Evolutionary conservation across 2,113 vertebrate genomes (phyloP).

Genomic region (Oncorhynchus kisutch): DNA sequence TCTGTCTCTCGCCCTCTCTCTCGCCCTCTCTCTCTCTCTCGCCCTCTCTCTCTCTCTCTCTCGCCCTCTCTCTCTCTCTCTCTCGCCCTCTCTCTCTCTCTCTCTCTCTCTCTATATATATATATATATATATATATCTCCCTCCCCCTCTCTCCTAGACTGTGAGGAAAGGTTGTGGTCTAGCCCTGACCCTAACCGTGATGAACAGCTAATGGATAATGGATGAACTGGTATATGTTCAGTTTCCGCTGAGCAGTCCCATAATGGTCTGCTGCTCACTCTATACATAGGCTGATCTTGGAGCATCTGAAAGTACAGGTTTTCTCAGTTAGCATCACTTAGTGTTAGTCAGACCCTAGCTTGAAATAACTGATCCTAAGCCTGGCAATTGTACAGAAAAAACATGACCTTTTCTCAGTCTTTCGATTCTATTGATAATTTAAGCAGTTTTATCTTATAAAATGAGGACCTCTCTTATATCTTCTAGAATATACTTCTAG

Average conservation of each 20-base stretch:
- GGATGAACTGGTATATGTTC: slow-evolving; percentile 63
- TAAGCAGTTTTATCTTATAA: neutral
- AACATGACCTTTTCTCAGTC: neutral
- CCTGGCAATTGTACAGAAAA: neutral
- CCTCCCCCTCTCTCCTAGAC: slow-evolving; percentile 6
- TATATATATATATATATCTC: too few species aligned
- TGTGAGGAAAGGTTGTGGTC: slow-evolving; percentile 58
- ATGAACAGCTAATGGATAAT: slow-evolving; percentile 72
- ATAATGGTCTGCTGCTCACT: slow-evolving; percentile 47
- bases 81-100: neutral
- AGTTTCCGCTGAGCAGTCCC: slow-evolving; percentile 45
- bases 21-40: neutral
- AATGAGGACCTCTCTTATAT: too few species aligned
- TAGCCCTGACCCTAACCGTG: slow-evolving; percentile 60
- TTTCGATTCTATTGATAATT: neutral
- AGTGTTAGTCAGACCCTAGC: neutral
- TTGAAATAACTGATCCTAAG: slow-evolving; percentile 7
- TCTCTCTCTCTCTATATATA: neutral
- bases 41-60: neutral
- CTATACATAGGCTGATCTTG: slow-evolving; percentile 57
- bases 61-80: neutral
- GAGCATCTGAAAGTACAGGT: slow-evolving; percentile 28
- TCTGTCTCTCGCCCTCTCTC: neutral
- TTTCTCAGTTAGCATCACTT: slow-evolving; percentile 28
- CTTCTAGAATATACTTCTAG: too few species aligned